A percentile compares a stretch with the other conserved stretches of the same genome.
Conservation (phyloP, 2,888 invertebrate genomes). For the Himalopsyche kuldschensis region DNA sequence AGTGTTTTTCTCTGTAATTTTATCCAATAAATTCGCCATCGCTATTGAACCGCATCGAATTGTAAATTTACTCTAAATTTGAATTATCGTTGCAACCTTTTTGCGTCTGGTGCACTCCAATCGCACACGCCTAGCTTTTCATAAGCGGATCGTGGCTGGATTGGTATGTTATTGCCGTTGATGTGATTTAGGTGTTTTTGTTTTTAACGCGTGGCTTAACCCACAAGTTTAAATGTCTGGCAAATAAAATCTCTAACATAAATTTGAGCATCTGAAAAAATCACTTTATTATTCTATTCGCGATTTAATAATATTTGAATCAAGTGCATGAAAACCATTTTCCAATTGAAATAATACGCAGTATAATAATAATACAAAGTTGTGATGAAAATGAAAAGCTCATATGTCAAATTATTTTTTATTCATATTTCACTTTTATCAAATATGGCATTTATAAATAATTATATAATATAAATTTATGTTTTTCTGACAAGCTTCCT, state of each 20-base stretch:
- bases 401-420: too few relatives aligned
- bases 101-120: not conserved
- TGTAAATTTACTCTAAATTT: not conserved
- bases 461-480: too few relatives aligned
- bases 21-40: not conserved
- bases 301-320: not conserved
- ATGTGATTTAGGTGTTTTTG: not conserved
- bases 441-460: too few relatives aligned
- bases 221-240: not conserved
- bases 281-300: not conserved
- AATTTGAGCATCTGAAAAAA: not conserved
- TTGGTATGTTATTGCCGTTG: not conserved
- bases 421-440: too few relatives aligned
- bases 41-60: not conserved
- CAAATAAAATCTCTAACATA: not conserved
- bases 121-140: not conserved
- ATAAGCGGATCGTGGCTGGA: not conserved
- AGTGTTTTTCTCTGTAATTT: not conserved
- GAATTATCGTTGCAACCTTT: not conserved
- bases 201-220: not conserved
- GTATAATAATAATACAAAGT: too few relatives aligned
- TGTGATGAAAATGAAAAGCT: too few relatives aligned
- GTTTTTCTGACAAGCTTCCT: too few relatives aligned
- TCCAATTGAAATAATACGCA: too few relatives aligned
- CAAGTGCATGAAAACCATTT: not conserved